Base-by-base conservation (phyloP, 2,888 invertebrate genomes). In the Diaperis boleti region DNA sequence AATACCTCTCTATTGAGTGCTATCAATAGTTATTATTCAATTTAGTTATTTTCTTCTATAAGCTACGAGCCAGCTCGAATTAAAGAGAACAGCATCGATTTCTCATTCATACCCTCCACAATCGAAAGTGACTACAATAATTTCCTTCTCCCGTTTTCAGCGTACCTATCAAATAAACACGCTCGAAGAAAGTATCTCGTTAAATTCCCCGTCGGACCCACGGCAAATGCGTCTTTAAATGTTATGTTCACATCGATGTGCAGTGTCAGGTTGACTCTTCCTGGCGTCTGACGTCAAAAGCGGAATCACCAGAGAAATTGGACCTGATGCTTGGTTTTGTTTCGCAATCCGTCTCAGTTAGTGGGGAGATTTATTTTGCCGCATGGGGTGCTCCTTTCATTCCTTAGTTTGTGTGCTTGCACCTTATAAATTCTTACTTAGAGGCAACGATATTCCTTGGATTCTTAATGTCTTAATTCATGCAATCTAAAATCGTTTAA, bases 281-380 rank as follows among this genome's bases (percentile, higher is more conserved):
- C 49, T 35, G 57, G 37, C 37, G 26, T 57, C 54, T 52, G 62
- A 56, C 62, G 62, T 62, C 62, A 62, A 56, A 56, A 56, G 42
- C 55, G 60, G 67, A 69, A 70, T 70, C 68, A 64, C 70, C 62
- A 66, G 64, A 69, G 70, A 69, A 71, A 72, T 72, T 72, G 69
- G 66, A 69, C 68, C 66, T 71, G 72, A 72, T 71, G 70, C 67
- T 64, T 69, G 66, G 67, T 71, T 69, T 70, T 71, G 71, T 71
- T 69, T 65, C 65, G 62, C 69, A 69, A 71, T 72, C 70, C 71
- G 71, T 72, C 72, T 72, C 72, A 71, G 72, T 72, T 72, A 72
- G 67, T 56, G 54, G 62, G 59, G 62, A 71, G 72, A 72, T 72
- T 72, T 72, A 72, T 72, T 66, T 70, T 65, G 61, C 67, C 67